Base-by-base conservation (phyloP, 2,888 invertebrate genomes). In the Sesia bembeciformis region DNA sequence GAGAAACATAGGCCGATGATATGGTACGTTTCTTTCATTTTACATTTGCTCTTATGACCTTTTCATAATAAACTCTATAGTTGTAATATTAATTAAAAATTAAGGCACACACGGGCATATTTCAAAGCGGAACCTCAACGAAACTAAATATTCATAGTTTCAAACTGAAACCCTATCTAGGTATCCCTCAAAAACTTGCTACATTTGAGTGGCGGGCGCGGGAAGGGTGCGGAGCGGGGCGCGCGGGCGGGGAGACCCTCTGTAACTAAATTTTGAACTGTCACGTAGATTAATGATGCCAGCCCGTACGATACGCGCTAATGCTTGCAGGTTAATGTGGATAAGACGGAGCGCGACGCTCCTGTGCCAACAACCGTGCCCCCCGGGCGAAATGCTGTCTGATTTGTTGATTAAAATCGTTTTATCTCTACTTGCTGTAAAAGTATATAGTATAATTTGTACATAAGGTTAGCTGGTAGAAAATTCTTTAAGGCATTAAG, bases 241-340 rank as follows among this genome's bases (percentile, higher is more conserved):
- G 56, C 40, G 51, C 52, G 62, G 55, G 69, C 66, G 68, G 61
- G 63, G 70, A 76, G 74, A 80, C 85, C 88, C 88, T 85, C 88
- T 84, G 88, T 87, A 89, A 89, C 88, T 88, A 87, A 89, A 90
- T 90, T 90, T 90, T 89, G 85, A 89, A 89, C 89, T 90, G 90
- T 90, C 90, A 90, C 88, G 88, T 84, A 90, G 89, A 90, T 90
- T 90, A 90, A 90, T 90, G 90, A 90, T 81, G 84, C 82, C 84
- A 83, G 84, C 81, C 86, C 84, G 90, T 83, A 86, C 88, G 86
- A 86, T 89, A 90, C 89, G 88, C 87, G 86, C 81, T 86, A 86
- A 86, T 86, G 87, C 81, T 71, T 79, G 65, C 65, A 70, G 80
- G 70, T 70, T 81, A 76, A 65, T 74, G 70, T 81, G 87, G 88